phyloP scores from a whole-genome alignment of 1,140 invertebrate genomes.

The Probaryconus sp. region DNA sequence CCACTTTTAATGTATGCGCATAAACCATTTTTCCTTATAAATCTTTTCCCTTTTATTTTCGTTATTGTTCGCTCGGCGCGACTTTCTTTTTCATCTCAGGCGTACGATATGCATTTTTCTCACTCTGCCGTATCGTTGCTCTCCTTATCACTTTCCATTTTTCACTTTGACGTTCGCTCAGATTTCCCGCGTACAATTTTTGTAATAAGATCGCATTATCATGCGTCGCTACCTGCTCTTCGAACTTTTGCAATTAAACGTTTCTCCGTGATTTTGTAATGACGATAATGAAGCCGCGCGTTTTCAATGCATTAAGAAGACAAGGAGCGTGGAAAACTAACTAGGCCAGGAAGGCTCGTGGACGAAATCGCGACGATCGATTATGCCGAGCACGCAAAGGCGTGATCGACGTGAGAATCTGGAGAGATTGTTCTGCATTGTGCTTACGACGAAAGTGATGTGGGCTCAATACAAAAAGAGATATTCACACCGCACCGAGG shows the following conservation, averaged over 20 bases:
- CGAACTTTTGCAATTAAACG: slow-evolving; percentile 23
- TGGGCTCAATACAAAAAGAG: slow-evolving; percentile 53
- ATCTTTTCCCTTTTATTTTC: too few species aligned
- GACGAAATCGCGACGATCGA: slow-evolving; percentile 51
- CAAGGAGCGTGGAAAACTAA: slow-evolving; percentile 50
- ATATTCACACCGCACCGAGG: slow-evolving; percentile 40
- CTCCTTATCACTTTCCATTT: not conserved
- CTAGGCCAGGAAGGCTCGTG: slow-evolving; percentile 60
- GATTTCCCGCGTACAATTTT: slow-evolving; percentile 6
- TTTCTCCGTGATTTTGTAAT: slow-evolving; percentile 50
- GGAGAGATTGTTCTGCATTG: slow-evolving; percentile 68
- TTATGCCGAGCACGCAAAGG: slow-evolving; percentile 62
- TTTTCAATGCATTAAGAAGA: slow-evolving; percentile 48
- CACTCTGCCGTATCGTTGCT: too few species aligned
- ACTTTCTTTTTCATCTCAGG: slow-evolving; percentile 2
- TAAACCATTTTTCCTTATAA: too few species aligned
- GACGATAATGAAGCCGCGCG: slow-evolving; percentile 37
- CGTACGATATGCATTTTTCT: too few species aligned
- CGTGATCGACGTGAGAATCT: slow-evolving; percentile 65
- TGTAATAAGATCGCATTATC: slow-evolving; percentile 18
- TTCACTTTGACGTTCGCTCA: not conserved
- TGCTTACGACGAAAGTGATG: slow-evolving; percentile 71
- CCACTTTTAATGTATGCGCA: too few species aligned
- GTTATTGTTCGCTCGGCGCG: too few species aligned
- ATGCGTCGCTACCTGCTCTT: slow-evolving; percentile 14